phyloP scores from a whole-genome alignment of 2,888 invertebrate species.

The Galerucella nymphaeae region DNA sequence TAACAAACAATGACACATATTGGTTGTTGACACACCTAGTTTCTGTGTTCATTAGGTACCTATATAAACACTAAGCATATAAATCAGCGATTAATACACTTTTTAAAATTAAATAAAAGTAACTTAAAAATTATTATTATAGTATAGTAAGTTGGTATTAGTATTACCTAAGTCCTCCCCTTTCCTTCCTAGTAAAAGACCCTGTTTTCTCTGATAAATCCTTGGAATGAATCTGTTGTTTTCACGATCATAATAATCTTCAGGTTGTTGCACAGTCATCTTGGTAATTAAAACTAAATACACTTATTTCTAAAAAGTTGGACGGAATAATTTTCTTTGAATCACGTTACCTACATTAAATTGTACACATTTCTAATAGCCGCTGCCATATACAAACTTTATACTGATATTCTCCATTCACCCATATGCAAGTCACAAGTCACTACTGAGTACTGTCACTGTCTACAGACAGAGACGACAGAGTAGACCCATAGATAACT shows the following conservation, averaged over 20 bases:
- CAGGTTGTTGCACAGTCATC: constrained; percentile 20
- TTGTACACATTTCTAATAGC: constrained; percentile 3
- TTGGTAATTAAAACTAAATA: constrained; percentile 8
- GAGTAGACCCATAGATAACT: too few species aligned
- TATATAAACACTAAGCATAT: too few species aligned
- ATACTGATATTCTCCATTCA: too few species aligned
- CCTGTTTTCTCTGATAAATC: constrained; percentile 16
- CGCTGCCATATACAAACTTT: too few species aligned
- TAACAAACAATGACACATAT: constrained; percentile 19
- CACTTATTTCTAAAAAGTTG: constrained; percentile 11
- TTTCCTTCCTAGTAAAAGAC: constrained; percentile 16
- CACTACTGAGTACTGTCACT: too few species aligned
- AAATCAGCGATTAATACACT: too few species aligned
- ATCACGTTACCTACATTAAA: constrained; percentile 22
- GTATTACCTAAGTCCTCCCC: constrained; percentile 21
- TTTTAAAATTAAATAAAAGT: too few species aligned
- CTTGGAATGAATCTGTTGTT: constrained; percentile 20
- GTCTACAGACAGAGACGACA: too few species aligned
- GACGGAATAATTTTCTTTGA: constrained; percentile 8
- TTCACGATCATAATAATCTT: constrained; percentile 23
- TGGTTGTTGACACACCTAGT: constrained; percentile 30
- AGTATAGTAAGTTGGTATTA: neutral
- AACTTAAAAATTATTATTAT: too few species aligned
- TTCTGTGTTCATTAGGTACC: neutral
- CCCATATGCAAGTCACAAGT: too few species aligned